Evolutionary conservation across 1,140 invertebrate species (phyloP).

Genomic region (Acromyrmex echinatior): DNA sequence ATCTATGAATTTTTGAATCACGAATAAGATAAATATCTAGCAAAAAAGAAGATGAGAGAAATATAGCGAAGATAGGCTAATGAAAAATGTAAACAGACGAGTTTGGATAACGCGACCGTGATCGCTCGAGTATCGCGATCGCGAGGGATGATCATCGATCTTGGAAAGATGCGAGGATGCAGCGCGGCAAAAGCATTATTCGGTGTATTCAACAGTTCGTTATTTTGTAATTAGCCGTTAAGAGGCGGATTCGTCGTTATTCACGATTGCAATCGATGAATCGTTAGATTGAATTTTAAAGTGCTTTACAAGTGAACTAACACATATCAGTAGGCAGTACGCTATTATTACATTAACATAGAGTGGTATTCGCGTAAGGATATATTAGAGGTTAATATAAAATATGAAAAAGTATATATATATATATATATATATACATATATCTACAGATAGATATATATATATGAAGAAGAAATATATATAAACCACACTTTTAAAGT

Average conservation of each 20-base stretch:
- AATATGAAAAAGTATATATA: constrained; percentile 69
- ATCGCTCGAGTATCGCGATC: constrained; percentile 43
- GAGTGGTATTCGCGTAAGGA: constrained; percentile 69
- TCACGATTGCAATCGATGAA: constrained; percentile 61
- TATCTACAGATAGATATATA: constrained; percentile 65
- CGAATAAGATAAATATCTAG: constrained; percentile 2
- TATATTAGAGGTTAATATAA: constrained; percentile 71
- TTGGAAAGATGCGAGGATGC: constrained; percentile 13
- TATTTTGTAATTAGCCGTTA: constrained; percentile 50
- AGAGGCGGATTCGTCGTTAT: constrained; percentile 51
- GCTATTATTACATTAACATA: constrained; percentile 77
- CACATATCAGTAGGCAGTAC: constrained; percentile 84
- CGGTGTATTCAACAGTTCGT: constrained; percentile 53
- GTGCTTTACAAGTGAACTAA: constrained; percentile 85
- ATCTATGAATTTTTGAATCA: constrained; percentile 11
- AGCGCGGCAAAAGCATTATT: constrained; percentile 39
- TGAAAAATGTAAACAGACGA: background rate
- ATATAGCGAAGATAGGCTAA: background rate
- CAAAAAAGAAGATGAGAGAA: background rate
- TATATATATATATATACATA: constrained; percentile 9
- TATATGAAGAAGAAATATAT: constrained; percentile 61
- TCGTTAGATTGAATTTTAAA: constrained; percentile 83
- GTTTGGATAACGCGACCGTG: constrained; percentile 6
- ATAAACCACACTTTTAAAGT: constrained; percentile 53
- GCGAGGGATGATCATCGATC: constrained; percentile 48